Evolutionary conservation across 2,797 vertebrate genomes (phyloP).

Genomic region (Schizothorax lantsangensis): DNA sequence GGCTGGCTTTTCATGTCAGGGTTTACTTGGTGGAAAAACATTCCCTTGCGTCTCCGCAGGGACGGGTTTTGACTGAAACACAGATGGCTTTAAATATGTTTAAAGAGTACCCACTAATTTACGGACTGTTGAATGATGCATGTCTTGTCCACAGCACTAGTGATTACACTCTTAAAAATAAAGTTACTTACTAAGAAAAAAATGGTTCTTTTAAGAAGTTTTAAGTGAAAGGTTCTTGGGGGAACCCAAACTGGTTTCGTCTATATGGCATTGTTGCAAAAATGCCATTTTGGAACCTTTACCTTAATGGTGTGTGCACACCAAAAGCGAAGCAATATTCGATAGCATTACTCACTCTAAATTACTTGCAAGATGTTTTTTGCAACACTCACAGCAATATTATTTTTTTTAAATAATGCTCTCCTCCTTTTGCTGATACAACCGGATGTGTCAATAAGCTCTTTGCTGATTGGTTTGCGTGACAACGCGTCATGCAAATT

Average conservation of each 20-base stretch:
- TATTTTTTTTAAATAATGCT: too few species aligned
- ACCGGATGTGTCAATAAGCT: too few species aligned
- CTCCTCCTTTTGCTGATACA: too few species aligned
- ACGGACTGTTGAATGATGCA: constrained; percentile 53
- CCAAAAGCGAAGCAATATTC: not conserved
- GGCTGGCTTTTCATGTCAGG: constrained; percentile 47
- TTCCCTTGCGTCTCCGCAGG: constrained; percentile 49
- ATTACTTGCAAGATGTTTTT: not conserved
- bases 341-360: not conserved
- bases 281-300: not conserved
- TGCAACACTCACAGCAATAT: too few species aligned
- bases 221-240: not conserved
- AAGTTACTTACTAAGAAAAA: not conserved
- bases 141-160: constrained; percentile 53
- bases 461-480: too few species aligned
- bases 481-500: too few species aligned
- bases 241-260: not conserved
- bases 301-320: not conserved
- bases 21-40: constrained; percentile 49
- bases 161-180: constrained; percentile 37
- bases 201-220: not conserved
- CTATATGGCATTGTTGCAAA: too few species aligned
- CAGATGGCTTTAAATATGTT: constrained; percentile 62
- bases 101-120: constrained; percentile 59
- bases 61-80: constrained; percentile 53